Evolutionary conservation across 2,113 vertebrate species (phyloP).

Genomic region (Eulemur rufifrons): DNA sequence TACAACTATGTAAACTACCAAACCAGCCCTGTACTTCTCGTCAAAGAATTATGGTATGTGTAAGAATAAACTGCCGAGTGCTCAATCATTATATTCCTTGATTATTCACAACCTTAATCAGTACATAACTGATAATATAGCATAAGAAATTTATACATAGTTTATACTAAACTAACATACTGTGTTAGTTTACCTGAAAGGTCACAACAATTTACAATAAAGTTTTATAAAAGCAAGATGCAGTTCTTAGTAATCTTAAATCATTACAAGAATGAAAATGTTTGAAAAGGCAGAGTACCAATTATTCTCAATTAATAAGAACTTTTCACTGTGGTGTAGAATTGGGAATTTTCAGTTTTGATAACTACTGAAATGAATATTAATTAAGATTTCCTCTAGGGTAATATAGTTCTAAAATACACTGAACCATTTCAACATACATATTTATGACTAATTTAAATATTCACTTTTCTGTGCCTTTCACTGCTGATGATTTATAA

Average conservation of each 20-base stretch:
- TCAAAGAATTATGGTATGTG: not conserved
- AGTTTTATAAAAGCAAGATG: not conserved
- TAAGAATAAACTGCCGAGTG: not conserved
- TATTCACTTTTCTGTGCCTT: not conserved
- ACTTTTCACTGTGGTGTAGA: not conserved
- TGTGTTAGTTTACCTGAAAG: not conserved
- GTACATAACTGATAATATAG: not conserved
- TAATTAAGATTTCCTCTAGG: constrained; percentile 54
- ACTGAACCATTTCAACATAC: constrained; percentile 43
- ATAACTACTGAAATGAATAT: constrained; percentile 52
- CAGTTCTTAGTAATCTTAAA: not conserved
- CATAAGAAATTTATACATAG: not conserved
- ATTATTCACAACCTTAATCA: not conserved
- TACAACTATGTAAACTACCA: not conserved
- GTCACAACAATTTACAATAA: not conserved
- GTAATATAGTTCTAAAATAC: constrained; percentile 47
- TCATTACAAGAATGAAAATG: not conserved
- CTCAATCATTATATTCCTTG: not conserved
- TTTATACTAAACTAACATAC: not conserved
- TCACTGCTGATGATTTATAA: not conserved
- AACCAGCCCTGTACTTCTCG: not conserved
- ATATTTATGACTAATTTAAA: constrained; percentile 68
- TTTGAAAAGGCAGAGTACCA: not conserved
- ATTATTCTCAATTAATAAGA: not conserved
- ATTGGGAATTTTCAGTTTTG: constrained; percentile 41